Evolutionary conservation across 2,113 vertebrate genomes (phyloP).

Genomic region (Pollimyrus isidori): DNA sequence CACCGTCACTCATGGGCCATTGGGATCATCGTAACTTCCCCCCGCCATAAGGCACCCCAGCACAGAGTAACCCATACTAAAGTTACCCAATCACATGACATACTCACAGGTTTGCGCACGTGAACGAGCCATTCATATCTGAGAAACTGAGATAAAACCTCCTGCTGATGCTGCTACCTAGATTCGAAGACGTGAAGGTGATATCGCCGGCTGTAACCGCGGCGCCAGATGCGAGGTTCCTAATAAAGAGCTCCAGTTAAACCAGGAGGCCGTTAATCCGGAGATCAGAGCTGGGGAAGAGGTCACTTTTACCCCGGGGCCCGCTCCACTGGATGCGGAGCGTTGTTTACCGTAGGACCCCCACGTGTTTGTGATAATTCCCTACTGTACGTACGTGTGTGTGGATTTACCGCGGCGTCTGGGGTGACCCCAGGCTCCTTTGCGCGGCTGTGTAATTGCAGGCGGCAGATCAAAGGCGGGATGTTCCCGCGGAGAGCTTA

Average conservation of each 20-base stretch:
- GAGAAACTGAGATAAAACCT: background rate
- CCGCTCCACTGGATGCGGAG: slow-evolving; percentile 59
- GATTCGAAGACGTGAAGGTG: background rate
- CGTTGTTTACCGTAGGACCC: slow-evolving; percentile 50
- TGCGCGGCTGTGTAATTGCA: slow-evolving; percentile 89
- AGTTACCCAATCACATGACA: background rate
- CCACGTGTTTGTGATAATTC: background rate
- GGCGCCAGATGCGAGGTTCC: background rate
- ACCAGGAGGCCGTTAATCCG: slow-evolving; percentile 59
- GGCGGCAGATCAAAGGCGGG: slow-evolving; percentile 97
- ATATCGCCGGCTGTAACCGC: background rate
- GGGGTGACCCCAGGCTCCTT: background rate
- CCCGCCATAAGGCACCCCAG: background rate
- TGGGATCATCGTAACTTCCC: background rate
- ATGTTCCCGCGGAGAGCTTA: slow-evolving; percentile 96
- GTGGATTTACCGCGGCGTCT: background rate
- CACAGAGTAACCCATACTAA: background rate
- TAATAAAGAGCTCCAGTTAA: slow-evolving; percentile 47
- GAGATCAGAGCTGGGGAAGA: slow-evolving; percentile 57
- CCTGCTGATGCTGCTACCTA: background rate
- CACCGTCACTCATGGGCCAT: background rate
- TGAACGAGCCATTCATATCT: background rate
- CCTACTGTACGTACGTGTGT: background rate
- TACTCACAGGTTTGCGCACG: background rate
- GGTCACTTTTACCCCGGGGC: slow-evolving; percentile 53